Base-by-base conservation (phyloP, 2,113 vertebrate genomes). In the Corythoichthys haematopterus region DNA sequence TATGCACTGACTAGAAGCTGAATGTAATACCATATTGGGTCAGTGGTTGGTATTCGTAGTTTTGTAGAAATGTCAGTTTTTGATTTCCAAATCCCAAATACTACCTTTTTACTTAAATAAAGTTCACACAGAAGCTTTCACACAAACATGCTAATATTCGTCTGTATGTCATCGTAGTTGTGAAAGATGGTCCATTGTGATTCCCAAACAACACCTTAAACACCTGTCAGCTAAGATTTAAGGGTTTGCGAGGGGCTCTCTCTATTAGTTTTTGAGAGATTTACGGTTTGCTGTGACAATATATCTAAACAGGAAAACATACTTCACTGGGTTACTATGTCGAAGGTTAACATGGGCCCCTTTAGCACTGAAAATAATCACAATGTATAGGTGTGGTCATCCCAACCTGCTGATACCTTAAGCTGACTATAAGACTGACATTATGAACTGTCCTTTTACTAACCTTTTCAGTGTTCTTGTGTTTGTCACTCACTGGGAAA, bases 401-500 rank as follows among this genome's bases (percentile, higher is more conserved):
- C 9, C 47, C 55, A 60, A 53, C 35, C 61, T 70, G 77, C 69
- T 75, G 68, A 85, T 72, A 75, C 69, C 69, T 69, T 79, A 82
- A 81, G 77, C 57, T 71, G 66, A 75, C 68, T 62, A 70, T 67
- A 62, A 65, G 71, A 69, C 73, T 40, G 20, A 58, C 58, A 67
- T 65, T 63, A 20, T 48, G 71, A 69, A 64, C 59, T 14, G 66
- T 52, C 61, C 61, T 50, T 69, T 69, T 75, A 72, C 70, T 76
- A 72, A 35, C 50, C 68, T 77, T 71, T 78, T 46, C 72, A 58
- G 57, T 52, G 71, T 65, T 79, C 67, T 74, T 66, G 63, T 6
- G 35, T 37, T 15, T 8, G 16, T 16, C 3, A 13, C n/a, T 57
- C 6, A 4, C 6, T 57, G 14, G 13, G 55, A 35, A 13, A 57